Evolutionary conservation across 1,140 invertebrate genomes (phyloP).

Genomic region (Psix sp.): DNA sequence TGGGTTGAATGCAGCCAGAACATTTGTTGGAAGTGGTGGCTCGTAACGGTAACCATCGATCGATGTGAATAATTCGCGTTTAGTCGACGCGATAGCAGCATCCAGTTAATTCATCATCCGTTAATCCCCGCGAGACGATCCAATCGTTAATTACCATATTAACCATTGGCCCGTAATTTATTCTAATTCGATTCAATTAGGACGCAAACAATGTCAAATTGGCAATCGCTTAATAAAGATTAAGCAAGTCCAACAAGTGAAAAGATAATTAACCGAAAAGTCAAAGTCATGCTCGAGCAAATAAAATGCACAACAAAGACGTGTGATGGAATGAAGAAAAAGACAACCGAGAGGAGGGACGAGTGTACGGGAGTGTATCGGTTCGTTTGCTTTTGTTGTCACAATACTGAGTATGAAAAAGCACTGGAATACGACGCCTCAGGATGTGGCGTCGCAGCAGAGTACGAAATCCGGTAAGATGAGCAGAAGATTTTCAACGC

Average conservation of each 20-base stretch:
- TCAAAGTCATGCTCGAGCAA: slow-evolving; percentile 15
- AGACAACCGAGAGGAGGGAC: not conserved
- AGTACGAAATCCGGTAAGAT: slow-evolving; percentile 67
- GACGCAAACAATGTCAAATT: slow-evolving; percentile 9
- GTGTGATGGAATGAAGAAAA: not conserved
- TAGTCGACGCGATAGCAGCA: slow-evolving; percentile 30
- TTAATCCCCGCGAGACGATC: slow-evolving; percentile 63
- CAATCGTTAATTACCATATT: slow-evolving; percentile 60
- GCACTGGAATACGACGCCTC: slow-evolving; percentile 63
- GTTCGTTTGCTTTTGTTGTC: slow-evolving; percentile 36
- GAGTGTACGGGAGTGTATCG: slow-evolving; percentile 25
- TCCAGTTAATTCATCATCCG: slow-evolving; percentile 69
- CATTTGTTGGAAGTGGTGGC: slow-evolving; percentile 73
- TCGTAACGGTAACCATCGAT: slow-evolving; percentile 74
- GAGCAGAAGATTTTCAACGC: slow-evolving; percentile 52
- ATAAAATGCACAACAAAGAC: slow-evolving; percentile 5
- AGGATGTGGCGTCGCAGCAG: slow-evolving; percentile 67
- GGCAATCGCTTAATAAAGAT: slow-evolving; percentile 24
- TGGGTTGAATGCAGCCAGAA: slow-evolving; percentile 62
- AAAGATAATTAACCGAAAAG: slow-evolving; percentile 6
- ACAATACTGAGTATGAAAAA: slow-evolving; percentile 46
- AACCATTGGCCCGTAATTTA: slow-evolving; percentile 34
- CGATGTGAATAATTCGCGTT: slow-evolving; percentile 61
- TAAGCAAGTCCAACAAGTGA: slow-evolving; percentile 32
- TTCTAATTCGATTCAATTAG: slow-evolving; percentile 37